Evolutionary conservation across 2,888 invertebrate genomes (phyloP).

Genomic region (Agrochola lota): DNA sequence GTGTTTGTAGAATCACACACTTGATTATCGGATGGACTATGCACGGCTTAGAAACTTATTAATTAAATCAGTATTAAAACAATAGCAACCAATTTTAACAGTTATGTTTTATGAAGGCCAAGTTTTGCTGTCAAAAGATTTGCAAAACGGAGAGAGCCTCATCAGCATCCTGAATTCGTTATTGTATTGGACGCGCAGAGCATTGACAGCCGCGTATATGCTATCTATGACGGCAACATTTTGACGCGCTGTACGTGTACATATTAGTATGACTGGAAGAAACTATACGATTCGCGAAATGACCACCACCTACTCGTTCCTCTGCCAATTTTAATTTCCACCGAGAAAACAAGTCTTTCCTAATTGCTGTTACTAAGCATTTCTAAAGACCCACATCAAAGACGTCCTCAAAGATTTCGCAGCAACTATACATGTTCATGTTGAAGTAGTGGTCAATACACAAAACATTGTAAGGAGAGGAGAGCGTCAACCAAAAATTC

Average conservation of each 20-base stretch:
- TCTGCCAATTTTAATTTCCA: neutral
- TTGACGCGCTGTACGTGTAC: no score
- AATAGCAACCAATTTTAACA: neutral
- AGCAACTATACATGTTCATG: no score
- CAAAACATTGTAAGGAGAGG: no score
- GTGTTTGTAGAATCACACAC: neutral
- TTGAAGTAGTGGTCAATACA: no score
- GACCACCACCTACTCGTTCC: neutral
- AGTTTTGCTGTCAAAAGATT: neutral
- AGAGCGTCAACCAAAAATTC: slow-evolving; percentile 68
- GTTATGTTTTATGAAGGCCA: neutral
- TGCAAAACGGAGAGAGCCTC: no score
- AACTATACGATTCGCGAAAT: no score
- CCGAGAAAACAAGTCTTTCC: slow-evolving; percentile 48
- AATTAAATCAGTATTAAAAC: neutral
- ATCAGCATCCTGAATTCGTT: no score
- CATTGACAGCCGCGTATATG: no score
- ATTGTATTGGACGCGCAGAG: no score
- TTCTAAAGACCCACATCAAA: slow-evolving; percentile 75
- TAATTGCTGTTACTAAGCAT: slow-evolving; percentile 74
- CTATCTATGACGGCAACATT: neutral
- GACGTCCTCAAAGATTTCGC: slow-evolving; percentile 33
- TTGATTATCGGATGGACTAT: neutral
- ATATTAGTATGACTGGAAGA: no score
- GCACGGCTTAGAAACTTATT: neutral